Base-by-base conservation (phyloP, 1,140 invertebrate species). In the Thaumatotibia leucotreta region DNA sequence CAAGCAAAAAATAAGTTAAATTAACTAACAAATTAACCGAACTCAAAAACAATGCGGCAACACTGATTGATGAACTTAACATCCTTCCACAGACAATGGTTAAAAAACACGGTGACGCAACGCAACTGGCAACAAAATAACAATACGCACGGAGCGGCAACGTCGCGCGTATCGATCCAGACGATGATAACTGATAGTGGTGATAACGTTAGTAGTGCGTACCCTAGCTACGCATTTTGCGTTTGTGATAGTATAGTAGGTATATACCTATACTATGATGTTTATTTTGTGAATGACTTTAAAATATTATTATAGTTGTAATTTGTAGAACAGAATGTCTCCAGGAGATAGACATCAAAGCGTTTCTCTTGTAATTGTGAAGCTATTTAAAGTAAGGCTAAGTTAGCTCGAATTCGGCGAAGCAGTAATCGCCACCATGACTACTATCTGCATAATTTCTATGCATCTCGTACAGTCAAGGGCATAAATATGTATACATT, bases 111-210 rank as follows among this genome's bases (percentile, higher is more conserved):
- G n/a, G 23, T 58, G 52, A 58, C 52, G 52, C n/a, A n/a, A n/a
- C n/a, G n/a, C 52, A 58, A 58, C 52, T 58, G 24, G 23, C 23
- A 27, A 58, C 52, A 58, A 58, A 58, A 58, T 58, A 58, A 58
- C 29, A 58, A 58, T 27, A 29, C 52, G 52, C 24, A 29, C 52
- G 52, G 52, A 58, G 52, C 52, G 52, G 27, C 52, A 58, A 58
- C 52, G 52, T 58, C 52, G 52, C 52, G n/a, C 11, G 24, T 23
- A 24, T 27, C 52, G 52, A 58, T 58, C 52, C 24, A 31, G 52
- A 58, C 52, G 52, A 4, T 29, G n/a, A n/a, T n/a, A n/a, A n/a
- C 39, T 14, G 39, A 17, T 3, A 2, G 22, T 22, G 6, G 52
- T 27, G 52, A 58, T 58, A 58, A 58, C 52, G 27, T 54, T 14